These are phyloP conservation scores for Archips crataeganus DNA, from an alignment of 2,888 invertebrate genomes.

Conservation along the genomic window DNA sequence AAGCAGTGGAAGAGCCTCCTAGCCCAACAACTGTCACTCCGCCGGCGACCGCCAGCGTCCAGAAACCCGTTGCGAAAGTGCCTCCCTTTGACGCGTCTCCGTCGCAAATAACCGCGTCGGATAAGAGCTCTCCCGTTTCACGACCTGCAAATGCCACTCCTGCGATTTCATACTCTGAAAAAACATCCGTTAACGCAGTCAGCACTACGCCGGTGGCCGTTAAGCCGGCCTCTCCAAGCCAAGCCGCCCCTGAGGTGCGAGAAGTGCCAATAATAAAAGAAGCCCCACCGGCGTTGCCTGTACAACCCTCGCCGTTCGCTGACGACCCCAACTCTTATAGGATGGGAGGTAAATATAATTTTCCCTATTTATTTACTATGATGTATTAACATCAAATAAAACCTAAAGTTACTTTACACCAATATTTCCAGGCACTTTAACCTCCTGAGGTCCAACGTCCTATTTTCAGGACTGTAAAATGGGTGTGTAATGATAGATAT, in stretches of 20 bases:
- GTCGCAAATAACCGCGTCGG: conserved; percentile 59
- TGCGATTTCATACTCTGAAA: conserved; percentile 69
- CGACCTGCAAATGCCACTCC: conserved; percentile 49
- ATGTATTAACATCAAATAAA: not conserved
- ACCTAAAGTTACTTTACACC: not conserved
- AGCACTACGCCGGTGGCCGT: conserved; percentile 51
- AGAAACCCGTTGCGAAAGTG: conserved; percentile 87
- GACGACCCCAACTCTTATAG: conserved; percentile 89
- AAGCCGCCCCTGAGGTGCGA: conserved; percentile 52
- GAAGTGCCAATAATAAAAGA: conserved; percentile 62
- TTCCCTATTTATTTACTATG: not conserved
- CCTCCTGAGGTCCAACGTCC: not conserved
- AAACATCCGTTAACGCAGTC: conserved; percentile 70
- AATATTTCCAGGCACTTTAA: not conserved
- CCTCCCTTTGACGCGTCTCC: conserved; percentile 86
- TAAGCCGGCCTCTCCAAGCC: conserved; percentile 52
- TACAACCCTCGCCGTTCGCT: conserved; percentile 80
- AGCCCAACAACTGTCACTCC: conserved; percentile 64
- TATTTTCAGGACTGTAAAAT: too few relatives aligned
- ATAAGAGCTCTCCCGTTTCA: conserved; percentile 62
- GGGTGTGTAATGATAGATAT: too few relatives aligned
- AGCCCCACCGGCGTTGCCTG: conserved; percentile 68
- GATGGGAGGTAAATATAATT: conserved; percentile 87
- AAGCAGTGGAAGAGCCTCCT: conserved; percentile 64
- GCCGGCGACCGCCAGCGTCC: conserved; percentile 63